Percentiles rank a stretch among this genome's conserved stretches.
phyloP scores from a whole-genome alignment of 2,797 vertebrate species.

The Enteromius anoplus region DNA sequence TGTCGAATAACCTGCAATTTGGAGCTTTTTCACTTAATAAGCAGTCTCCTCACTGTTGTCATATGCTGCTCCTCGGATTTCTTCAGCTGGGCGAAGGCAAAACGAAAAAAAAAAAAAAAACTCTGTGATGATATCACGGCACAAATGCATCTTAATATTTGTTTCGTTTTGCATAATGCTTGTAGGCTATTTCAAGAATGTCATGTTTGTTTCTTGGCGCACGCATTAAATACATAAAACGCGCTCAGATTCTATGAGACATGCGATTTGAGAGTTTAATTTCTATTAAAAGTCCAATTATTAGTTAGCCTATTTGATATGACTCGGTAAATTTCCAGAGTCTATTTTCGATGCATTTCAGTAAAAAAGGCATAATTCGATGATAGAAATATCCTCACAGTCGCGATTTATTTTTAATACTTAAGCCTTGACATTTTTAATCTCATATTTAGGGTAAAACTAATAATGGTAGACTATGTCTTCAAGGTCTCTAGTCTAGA shows the following conservation, averaged over 20 bases:
- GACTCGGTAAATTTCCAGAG: background rate
- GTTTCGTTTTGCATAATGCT: background rate
- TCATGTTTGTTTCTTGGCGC: background rate
- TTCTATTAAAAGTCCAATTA: background rate
- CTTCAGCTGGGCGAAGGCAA: constrained; percentile 19
- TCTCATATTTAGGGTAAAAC: background rate
- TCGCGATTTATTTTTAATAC: background rate
- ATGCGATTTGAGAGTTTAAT: background rate
- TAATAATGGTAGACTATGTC: background rate
- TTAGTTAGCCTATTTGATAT: background rate
- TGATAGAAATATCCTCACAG: background rate
- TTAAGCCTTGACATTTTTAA: background rate
- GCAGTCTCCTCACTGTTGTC: constrained; percentile 40
- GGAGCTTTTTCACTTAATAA: constrained; percentile 51
- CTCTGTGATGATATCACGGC: background rate
- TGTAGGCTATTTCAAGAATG: background rate
- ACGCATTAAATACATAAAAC: background rate
- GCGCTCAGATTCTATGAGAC: background rate
- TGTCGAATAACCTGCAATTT: constrained; percentile 62
- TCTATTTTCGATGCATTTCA: background rate
- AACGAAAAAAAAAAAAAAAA: background rate
- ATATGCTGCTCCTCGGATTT: constrained; percentile 40
- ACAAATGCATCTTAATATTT: background rate
- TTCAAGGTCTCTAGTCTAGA: background rate
- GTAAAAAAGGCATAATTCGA: background rate